Conservation (phyloP, 30 jellyfish, hydroid and myxozoan species). For the Pelagia noctiluca region DNA sequence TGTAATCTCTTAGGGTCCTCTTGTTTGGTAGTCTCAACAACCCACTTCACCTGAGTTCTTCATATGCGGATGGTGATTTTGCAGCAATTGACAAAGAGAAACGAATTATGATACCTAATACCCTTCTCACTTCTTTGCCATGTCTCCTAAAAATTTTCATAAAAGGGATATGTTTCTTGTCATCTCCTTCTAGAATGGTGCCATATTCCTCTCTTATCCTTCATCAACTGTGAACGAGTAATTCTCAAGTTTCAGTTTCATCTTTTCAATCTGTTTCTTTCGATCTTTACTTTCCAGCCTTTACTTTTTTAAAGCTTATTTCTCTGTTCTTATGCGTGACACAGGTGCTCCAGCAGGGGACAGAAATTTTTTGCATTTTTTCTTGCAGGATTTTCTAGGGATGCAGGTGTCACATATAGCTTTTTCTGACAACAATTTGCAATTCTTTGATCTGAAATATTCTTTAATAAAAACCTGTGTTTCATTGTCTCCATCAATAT, state of each 20-base stretch:
- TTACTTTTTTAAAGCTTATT: slow-evolving; percentile 45
- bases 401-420: slow-evolving; percentile 19
- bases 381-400: slow-evolving; percentile 7
- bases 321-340: too few relatives aligned
- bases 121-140: slow-evolving; percentile 41
- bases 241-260: slow-evolving; percentile 45
- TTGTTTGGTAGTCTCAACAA: slow-evolving; percentile 53
- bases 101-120: slow-evolving; percentile 44
- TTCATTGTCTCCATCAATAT: neutral
- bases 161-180: slow-evolving; percentile 37
- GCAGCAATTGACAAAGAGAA: slow-evolving; percentile 48
- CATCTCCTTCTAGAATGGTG: slow-evolving; percentile 37
- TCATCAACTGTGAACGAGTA: slow-evolving; percentile 33
- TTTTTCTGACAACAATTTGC: neutral
- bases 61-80: slow-evolving; percentile 63
- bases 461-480: neutral
- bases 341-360: too few relatives aligned
- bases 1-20: slow-evolving; percentile 57
- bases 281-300: slow-evolving; percentile 43
- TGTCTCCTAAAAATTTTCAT: slow-evolving; percentile 39
- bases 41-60: slow-evolving; percentile 56
- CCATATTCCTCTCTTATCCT: slow-evolving; percentile 35
- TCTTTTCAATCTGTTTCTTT: too few relatives aligned
- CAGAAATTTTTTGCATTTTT: too few relatives aligned
- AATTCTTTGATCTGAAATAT: neutral